These are phyloP conservation scores for Papilio polytes DNA, from an alignment of 1,140 invertebrate species.

Conservation along the genomic window DNA sequence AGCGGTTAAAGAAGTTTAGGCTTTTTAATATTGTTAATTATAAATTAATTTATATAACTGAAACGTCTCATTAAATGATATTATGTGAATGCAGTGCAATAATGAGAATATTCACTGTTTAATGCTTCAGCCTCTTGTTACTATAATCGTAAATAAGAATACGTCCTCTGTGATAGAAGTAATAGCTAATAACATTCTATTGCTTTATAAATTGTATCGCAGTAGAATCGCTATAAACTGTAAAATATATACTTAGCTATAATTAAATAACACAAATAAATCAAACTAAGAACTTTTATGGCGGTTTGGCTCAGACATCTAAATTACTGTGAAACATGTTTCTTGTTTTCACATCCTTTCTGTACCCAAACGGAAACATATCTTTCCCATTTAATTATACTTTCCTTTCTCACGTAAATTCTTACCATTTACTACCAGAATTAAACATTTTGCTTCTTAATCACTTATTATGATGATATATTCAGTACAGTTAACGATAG, in stretches of 20 bases:
- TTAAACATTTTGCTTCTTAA: background rate
- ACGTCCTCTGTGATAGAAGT: background rate
- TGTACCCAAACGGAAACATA: background rate
- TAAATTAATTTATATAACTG: background rate
- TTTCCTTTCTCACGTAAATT: background rate
- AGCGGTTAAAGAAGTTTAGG: no score
- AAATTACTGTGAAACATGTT: background rate
- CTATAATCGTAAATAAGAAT: background rate
- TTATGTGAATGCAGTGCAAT: no score
- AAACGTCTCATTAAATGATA: background rate
- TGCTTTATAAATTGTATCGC: conserved; percentile 1
- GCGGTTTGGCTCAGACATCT: background rate
- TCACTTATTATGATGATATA: background rate
- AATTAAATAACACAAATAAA: background rate
- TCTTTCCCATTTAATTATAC: background rate
- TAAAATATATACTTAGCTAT: background rate
- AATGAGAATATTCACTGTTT: background rate
- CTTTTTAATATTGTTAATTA: background rate
- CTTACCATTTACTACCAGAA: background rate
- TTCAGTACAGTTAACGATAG: no score
- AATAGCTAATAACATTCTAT: conserved; percentile 20
- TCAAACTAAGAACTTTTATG: background rate
- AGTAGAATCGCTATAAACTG: conserved; percentile 9
- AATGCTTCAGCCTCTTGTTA: background rate
- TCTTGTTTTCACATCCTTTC: background rate